A percentile compares a stretch with the other conserved stretches of the same genome.
Evolutionary conservation across 2,797 vertebrate genomes (phyloP).

Genomic region (Tragelaphus eurycerus): DNA sequence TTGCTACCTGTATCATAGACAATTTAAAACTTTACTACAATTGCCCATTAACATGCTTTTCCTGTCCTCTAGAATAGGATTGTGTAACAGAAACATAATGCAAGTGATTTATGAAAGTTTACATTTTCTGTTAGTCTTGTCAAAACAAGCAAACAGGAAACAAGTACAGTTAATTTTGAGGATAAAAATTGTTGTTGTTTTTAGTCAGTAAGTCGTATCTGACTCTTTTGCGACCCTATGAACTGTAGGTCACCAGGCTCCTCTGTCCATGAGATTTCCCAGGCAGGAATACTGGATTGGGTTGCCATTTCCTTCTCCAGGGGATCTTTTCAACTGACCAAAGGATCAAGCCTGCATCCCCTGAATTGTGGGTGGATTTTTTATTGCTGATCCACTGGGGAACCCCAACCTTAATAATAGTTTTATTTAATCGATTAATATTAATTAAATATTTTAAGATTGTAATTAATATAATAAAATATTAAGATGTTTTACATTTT

Average conservation of each 20-base stretch:
- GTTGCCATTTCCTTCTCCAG: background rate
- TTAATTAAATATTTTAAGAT: background rate
- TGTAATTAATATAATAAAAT: background rate
- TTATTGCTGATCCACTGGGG: background rate
- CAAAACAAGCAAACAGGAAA: background rate
- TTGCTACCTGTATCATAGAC: background rate
- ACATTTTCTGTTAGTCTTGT: background rate
- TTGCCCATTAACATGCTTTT: background rate
- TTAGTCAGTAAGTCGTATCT: background rate
- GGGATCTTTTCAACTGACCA: background rate
- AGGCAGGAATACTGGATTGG: background rate
- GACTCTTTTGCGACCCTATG: background rate
- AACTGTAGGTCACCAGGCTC: background rate
- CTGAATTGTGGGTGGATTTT: background rate
- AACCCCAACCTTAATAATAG: background rate
- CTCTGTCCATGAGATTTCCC: background rate
- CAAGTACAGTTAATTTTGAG: background rate
- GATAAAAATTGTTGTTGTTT: background rate
- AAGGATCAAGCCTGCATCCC: background rate
- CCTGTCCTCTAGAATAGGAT: background rate
- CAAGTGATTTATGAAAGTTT: background rate
- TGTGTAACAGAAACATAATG: background rate
- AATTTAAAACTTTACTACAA: background rate
- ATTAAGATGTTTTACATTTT: background rate
- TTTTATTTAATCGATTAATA: background rate